Conservation (phyloP, 2,797 vertebrate genomes). For the Pampus argenteus region DNA sequence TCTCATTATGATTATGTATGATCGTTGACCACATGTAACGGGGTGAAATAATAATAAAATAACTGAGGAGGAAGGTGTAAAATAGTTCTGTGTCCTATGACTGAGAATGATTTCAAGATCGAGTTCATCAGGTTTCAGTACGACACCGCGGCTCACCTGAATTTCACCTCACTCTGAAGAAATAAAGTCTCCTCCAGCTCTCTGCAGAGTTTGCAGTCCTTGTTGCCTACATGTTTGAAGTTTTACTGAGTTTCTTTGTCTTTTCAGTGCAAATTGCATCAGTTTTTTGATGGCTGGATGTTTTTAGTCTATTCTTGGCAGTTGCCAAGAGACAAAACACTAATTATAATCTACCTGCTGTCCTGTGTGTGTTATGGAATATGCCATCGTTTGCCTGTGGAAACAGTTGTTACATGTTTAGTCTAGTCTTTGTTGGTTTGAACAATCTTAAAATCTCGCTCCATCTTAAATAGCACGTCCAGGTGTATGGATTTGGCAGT, state of each 20-base stretch:
- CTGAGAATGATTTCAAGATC: not conserved
- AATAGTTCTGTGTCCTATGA: not conserved
- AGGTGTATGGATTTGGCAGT: no score
- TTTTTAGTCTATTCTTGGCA: no score
- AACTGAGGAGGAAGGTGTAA: not conserved
- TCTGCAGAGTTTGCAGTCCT: not conserved
- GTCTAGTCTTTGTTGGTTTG: not conserved
- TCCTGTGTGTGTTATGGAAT: no score
- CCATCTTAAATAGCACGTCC: no score
- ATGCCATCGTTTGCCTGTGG: no score
- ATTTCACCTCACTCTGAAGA: conserved; percentile 13
- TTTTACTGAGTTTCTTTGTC: no score
- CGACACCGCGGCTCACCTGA: conserved; percentile 21
- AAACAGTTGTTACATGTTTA: not conserved
- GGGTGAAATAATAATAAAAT: not conserved
- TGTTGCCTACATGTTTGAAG: not conserved
- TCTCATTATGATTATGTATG: not conserved
- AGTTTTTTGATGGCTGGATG: not conserved
- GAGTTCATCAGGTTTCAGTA: conserved; percentile 26
- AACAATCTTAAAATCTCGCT: no score
- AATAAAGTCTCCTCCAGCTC: not conserved
- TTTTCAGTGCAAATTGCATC: not conserved
- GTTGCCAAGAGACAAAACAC: not conserved
- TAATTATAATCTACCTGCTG: not conserved
- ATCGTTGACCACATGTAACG: not conserved